These are phyloP conservation scores for Recurvirostra avosetta DNA, from an alignment of 2,113 vertebrate species.

Conservation along the genomic window DNA sequence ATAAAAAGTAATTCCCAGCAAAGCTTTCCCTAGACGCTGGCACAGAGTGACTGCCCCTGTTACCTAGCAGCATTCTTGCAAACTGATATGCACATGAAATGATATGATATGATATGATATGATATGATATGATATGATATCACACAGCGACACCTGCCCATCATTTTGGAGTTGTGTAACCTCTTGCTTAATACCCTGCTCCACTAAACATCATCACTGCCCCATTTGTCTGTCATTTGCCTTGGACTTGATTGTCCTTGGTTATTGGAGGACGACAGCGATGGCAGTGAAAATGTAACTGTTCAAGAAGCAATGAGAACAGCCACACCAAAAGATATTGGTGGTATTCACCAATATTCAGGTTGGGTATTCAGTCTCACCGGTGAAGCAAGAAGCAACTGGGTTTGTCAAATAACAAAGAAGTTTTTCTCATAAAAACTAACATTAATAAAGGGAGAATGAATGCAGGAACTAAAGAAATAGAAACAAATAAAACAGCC, in stretches of 20 bases:
- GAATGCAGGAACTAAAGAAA: background rate
- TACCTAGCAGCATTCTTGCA: background rate
- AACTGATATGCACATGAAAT: background rate
- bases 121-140: background rate
- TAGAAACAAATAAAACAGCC: background rate
- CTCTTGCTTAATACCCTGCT: background rate
- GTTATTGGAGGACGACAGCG: background rate
- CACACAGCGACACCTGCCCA: background rate
- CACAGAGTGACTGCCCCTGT: background rate
- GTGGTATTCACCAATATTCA: no score
- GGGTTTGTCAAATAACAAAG: background rate
- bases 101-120: no score
- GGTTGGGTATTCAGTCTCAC: background rate
- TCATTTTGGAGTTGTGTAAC: background rate
- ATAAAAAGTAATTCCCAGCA: background rate
- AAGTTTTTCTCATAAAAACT: background rate
- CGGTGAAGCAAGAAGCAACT: background rate
- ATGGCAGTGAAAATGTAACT: background rate
- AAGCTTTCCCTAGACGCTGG: background rate
- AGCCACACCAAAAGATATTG: background rate
- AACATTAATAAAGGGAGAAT: background rate
- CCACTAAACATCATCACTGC: background rate
- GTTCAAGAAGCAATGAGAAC: background rate
- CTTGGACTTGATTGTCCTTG: background rate
- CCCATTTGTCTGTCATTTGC: background rate